Evolutionary conservation across 2,113 vertebrate genomes (phyloP), one percentile per base, ranked within the genome.

Genomic region (Etia nguti): DNA sequence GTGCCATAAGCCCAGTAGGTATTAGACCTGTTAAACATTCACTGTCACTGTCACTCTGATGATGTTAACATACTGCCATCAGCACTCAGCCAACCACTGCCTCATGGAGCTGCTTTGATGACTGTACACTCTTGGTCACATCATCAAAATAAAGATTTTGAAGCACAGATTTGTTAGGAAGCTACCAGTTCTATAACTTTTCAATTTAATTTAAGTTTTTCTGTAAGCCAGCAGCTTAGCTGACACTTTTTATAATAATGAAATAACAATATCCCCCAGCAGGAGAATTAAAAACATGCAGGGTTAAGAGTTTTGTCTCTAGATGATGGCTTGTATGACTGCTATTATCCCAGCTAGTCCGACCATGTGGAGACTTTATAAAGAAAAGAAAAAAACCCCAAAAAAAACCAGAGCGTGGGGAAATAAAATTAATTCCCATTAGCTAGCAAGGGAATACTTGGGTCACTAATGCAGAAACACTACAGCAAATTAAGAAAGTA

Each of bases 291-390:
- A 85, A 90, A 90, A 86, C 80, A 89, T 24, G 36, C 65, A 43
- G 8, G 15, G 59, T 18, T 83, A 88, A 86, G 83, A 79, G 68
- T 80, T 85, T 87, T 83, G 85, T 81, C 86, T 50, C 34, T 57
- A 75, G 82, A 81, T n/a, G 12, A 13, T 41, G 29, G 83, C 22
- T 73, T 52, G 50, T 34, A 59, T 22, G 50, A 26, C 38, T 82
- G 57, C 84, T 88, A 87, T 92, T 92, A 87, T 91, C 87, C 52
- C 86, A 93, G 90, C 81, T 90, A 84, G 77, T 84, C 31, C 79
- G 65, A 87, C 56, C 22, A 83, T 52, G 43, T 79, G 57, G 38
- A 82, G 80, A 73, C 6, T 12, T 41, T 36, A 36, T 36, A 36
- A 38, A 38, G 36, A 26, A 18, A 10, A 11, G 20, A 46, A 83